Base-by-base conservation (phyloP, 1,140 invertebrate species). In the Heliconius hewitsoni region DNA sequence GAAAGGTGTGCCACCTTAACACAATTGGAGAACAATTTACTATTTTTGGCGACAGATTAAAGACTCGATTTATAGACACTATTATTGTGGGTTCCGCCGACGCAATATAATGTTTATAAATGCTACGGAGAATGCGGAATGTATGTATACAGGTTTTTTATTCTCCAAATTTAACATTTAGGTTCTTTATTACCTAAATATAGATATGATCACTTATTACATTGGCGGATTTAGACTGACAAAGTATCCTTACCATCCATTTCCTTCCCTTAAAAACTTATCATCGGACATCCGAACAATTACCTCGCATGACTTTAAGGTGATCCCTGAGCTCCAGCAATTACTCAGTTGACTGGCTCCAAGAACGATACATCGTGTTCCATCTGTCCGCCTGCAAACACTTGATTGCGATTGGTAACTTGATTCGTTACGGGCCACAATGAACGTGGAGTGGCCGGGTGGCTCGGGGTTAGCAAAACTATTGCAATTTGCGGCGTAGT, bases 401-500 rank as follows among this genome's bases (percentile, higher is more conserved):
- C 77, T 80, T 71, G 80, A 83, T 81, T 80, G 82, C 77, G 75
- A 85, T 85, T 81, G 74, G 81, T 78, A 81, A 83, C 78, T 83
- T 82, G 79, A 86, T 86, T 86, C 79, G 83, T 84, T 76, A 79
- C 73, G 66, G 8, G 55, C 74, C 30, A 80, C 71, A 77, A 77
- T 80, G 80, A 37, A 76, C 74, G 50, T 72, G n/a, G 39, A 72
- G 71, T 66, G 23, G 23, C 34, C 34, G 2, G 34, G 34, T 34
- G 27, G 27, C 60, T 66, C 3, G 8, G 60, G 60, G 27, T 30
- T 66, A 66, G 60, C 60, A 66, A 66, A 66, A 66, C 60, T 66
- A 66, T 66, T 66, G 60, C 27, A 66, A 66, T 66, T 66, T 66
- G 60, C 60, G 60, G 60, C 27, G 60, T 66, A 66, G 23, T 66